These are phyloP conservation scores for Copidosoma floridanum DNA, from an alignment of 1,140 invertebrate species.

Conservation along the genomic window DNA sequence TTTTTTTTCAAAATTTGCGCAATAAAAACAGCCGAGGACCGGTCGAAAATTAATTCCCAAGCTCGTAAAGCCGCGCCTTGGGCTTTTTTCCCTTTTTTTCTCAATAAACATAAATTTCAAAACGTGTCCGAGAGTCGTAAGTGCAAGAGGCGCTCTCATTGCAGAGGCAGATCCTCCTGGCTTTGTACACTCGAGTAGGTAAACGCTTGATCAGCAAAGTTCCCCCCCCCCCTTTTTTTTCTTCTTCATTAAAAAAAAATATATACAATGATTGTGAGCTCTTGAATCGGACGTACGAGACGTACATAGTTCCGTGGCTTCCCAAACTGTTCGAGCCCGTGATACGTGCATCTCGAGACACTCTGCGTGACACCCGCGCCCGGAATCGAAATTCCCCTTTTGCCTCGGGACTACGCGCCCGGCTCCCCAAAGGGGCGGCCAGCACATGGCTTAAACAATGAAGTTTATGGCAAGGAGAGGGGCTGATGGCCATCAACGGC, in stretches of 20 bases:
- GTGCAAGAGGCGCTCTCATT: no score
- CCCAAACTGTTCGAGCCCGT: no score
- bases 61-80: not conserved
- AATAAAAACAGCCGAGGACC: slow-evolving; percentile 1
- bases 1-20: slow-evolving; percentile 2
- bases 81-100: no score
- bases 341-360: no score
- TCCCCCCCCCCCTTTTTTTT: no score
- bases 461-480: slow-evolving; percentile 40
- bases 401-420: slow-evolving; percentile 7
- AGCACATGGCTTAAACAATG: slow-evolving; percentile 45
- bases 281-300: no score
- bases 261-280: no score
- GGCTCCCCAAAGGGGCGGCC: slow-evolving; percentile 39
- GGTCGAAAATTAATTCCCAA: slow-evolving; percentile 10
- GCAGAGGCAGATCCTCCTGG: no score
- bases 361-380: not conserved
- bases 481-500: slow-evolving; percentile 12
- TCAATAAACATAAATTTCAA: slow-evolving; percentile 11
- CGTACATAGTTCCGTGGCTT: no score
- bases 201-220: no score
- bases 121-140: slow-evolving; percentile 4
- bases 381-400: not conserved
- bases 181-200: no score
- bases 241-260: no score